These are phyloP conservation scores for Drosophila peninsularis DNA, from an alignment of 2,888 invertebrate genomes.

Conservation along the genomic window DNA sequence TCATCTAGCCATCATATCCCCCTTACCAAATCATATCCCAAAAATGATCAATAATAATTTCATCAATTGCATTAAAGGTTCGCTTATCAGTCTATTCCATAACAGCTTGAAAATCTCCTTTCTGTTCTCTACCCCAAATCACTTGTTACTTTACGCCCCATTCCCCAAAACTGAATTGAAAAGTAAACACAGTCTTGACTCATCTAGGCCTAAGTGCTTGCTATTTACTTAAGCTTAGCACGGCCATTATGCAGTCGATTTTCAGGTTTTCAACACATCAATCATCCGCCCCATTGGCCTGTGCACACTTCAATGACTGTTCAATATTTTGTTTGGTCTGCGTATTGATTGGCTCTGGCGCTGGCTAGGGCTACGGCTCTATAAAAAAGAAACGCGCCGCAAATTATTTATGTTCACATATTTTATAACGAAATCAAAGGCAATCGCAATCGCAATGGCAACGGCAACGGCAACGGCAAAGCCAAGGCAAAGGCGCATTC, in stretches of 20 bases:
- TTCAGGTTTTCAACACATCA: slow-evolving; percentile 34
- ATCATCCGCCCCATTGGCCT: slow-evolving; percentile 41
- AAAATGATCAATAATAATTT: not conserved
- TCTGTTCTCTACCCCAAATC: not conserved
- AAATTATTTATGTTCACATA: slow-evolving; percentile 29
- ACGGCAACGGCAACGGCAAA: slow-evolving; percentile 3
- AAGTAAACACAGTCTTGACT: not conserved
- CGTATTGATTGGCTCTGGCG: slow-evolving; percentile 56
- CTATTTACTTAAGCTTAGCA: slow-evolving; percentile 15
- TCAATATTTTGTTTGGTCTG: slow-evolving; percentile 43
- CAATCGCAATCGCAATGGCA: slow-evolving; percentile 17
- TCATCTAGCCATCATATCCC: too few relatives aligned
- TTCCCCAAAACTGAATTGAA: not conserved
- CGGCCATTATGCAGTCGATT: slow-evolving; percentile 11
- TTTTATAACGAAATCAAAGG: slow-evolving; percentile 44
- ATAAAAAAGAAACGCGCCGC: slow-evolving; percentile 38
- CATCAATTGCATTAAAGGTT: not conserved
- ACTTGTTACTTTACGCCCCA: not conserved
- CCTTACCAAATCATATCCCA: too few relatives aligned
- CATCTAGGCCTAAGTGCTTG: not conserved
- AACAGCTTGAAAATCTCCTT: not conserved
- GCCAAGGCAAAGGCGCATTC: slow-evolving; percentile 4
- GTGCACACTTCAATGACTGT: slow-evolving; percentile 34
- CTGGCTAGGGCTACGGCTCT: slow-evolving; percentile 35
- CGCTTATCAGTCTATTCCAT: not conserved